Conservation (phyloP, 2,113 vertebrate species). For the Crypturellus undulatus region DNA sequence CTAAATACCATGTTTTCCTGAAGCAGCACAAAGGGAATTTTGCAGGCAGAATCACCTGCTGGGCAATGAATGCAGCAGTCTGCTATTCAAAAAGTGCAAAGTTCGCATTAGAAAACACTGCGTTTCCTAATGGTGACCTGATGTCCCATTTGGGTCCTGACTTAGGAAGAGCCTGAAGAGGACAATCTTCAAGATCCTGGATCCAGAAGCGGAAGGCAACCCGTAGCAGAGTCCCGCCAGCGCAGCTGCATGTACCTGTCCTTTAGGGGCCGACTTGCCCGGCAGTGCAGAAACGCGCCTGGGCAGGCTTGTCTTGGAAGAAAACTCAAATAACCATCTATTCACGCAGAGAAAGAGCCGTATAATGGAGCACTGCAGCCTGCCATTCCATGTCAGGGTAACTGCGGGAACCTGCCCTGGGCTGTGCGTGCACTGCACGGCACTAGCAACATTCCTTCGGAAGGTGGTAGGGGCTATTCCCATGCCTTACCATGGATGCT, state of each 20-base stretch:
- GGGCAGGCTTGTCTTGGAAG: background rate
- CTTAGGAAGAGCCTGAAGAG: background rate
- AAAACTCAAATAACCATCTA: background rate
- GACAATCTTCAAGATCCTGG: background rate
- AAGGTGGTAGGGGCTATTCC: background rate
- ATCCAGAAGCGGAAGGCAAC: background rate
- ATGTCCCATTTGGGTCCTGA: background rate
- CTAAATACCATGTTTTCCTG: background rate
- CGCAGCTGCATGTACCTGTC: background rate
- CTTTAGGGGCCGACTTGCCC: background rate
- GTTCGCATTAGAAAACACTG: background rate
- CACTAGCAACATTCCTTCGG: background rate
- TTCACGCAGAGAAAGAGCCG: conserved; percentile 28
- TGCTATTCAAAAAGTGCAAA: background rate
- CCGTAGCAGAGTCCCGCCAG: background rate
- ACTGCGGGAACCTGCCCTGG: background rate
- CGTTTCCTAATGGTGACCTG: rapidly evolving
- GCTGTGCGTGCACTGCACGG: background rate
- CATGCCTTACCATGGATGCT: rapidly evolving
- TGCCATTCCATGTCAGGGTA: background rate
- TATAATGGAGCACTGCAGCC: background rate
- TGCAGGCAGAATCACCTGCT: background rate
- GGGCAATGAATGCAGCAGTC: background rate
- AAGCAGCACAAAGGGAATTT: background rate
- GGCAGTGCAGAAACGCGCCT: background rate